phyloP scores from a whole-genome alignment of 2,888 invertebrate species.

The Limnephilus auricula region DNA sequence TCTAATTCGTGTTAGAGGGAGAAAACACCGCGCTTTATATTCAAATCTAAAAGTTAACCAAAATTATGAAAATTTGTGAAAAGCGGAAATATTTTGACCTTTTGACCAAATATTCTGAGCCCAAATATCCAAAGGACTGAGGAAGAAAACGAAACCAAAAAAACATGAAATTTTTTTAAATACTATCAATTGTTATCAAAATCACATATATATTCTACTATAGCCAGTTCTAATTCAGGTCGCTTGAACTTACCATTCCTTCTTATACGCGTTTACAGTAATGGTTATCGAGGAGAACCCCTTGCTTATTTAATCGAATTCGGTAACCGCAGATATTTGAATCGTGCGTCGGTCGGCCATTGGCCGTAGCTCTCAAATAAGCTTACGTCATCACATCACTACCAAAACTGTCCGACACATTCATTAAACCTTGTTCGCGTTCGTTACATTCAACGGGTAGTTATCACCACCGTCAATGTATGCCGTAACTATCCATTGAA shows the following conservation, averaged over 20 bases:
- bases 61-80: too few species aligned
- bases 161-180: too few species aligned
- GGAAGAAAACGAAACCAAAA: too few species aligned
- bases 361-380: background rate
- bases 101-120: too few species aligned
- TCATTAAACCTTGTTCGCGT: background rate
- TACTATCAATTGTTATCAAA: too few species aligned
- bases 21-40: too few species aligned
- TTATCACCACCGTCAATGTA: background rate
- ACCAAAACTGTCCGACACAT: background rate
- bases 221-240: too few species aligned
- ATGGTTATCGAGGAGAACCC: background rate
- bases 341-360: background rate
- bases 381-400: background rate
- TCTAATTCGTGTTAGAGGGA: too few species aligned
- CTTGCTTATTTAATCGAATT: background rate
- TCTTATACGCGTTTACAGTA: background rate
- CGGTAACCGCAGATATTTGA: background rate
- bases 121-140: too few species aligned
- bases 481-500: conserved; percentile 4
- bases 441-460: background rate
- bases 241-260: background rate
- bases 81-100: too few species aligned
- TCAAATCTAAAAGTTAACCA: too few species aligned
- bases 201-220: too few species aligned